These are phyloP conservation scores for Enteromius radiatus DNA, from an alignment of 2,797 vertebrate species.

Conservation along the genomic window DNA sequence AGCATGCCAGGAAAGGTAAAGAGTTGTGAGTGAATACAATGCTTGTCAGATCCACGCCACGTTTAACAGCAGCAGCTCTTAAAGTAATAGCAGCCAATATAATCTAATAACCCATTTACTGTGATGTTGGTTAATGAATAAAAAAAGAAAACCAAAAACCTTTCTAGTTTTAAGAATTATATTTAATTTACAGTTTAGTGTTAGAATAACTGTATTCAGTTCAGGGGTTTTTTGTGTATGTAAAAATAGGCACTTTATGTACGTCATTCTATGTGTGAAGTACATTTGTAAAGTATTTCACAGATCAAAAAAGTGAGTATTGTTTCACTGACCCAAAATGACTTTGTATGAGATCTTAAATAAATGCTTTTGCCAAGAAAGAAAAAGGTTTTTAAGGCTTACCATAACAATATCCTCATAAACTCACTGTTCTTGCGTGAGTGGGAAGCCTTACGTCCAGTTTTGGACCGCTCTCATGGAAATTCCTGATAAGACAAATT, in stretches of 20 bases:
- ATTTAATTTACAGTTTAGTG: no score
- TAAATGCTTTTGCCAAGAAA: slow-evolving; percentile 5
- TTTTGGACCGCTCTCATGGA: slow-evolving; percentile 66
- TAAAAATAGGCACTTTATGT: neutral
- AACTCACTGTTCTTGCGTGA: neutral
- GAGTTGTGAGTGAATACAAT: no score
- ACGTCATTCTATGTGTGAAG: neutral
- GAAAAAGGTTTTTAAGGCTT: neutral
- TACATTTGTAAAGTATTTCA: neutral
- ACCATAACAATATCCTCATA: slow-evolving; percentile 5
- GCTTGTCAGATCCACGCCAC: no score
- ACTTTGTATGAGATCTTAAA: neutral
- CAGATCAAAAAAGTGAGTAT: neutral
- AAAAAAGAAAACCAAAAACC: no score
- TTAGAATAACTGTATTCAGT: no score
- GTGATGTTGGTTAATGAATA: no score
- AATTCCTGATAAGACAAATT: slow-evolving; percentile 74
- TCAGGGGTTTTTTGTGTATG: neutral
- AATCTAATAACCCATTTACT: no score
- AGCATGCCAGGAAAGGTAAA: no score
- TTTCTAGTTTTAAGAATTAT: no score
- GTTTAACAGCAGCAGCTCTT: no score
- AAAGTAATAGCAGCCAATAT: no score
- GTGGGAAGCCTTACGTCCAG: slow-evolving; percentile 63
- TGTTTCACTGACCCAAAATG: neutral